Percentiles rank a stretch among this genome's conserved stretches.
These are phyloP conservation scores for Geococcyx californianus DNA, from an alignment of 2,113 vertebrate genomes.

Conservation along the genomic window DNA sequence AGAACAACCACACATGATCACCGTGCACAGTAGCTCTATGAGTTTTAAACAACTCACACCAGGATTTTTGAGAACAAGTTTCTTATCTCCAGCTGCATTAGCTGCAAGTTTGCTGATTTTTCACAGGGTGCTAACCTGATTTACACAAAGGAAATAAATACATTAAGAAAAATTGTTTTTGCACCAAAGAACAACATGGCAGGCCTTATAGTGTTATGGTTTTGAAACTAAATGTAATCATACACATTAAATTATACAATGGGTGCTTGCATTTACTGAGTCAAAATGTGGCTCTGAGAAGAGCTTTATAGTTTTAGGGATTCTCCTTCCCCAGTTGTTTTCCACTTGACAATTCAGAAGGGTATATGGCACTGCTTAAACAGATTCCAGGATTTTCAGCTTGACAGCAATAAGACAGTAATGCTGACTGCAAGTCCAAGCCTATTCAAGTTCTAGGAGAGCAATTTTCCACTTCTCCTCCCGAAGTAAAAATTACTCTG, in stretches of 20 bases:
- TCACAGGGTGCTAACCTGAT: background rate
- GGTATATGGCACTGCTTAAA: conserved; percentile 23
- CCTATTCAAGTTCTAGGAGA: background rate
- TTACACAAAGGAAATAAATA: background rate
- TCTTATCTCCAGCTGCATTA: background rate
- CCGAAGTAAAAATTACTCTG: background rate
- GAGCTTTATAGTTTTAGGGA: background rate
- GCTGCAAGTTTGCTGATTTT: background rate
- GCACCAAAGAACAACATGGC: background rate
- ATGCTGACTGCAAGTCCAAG: background rate
- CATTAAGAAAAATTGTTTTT: background rate
- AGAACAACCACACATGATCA: background rate
- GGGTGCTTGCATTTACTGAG: background rate
- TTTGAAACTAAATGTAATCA: background rate
- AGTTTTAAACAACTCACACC: background rate
- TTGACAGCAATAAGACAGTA: background rate
- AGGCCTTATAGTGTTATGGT: background rate
- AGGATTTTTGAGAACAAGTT: background rate
- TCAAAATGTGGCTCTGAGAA: conserved; percentile 12
- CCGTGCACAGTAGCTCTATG: background rate
- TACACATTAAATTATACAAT: background rate
- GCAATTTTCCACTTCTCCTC: background rate
- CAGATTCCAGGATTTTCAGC: conserved; percentile 8
- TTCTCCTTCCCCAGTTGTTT: background rate
- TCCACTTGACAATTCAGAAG: background rate